Percentiles rank a stretch among this genome's conserved stretches.
Conservation (phyloP, 53 echinoderm and acorn worm genomes). For the Pentamera pediparva region DNA sequence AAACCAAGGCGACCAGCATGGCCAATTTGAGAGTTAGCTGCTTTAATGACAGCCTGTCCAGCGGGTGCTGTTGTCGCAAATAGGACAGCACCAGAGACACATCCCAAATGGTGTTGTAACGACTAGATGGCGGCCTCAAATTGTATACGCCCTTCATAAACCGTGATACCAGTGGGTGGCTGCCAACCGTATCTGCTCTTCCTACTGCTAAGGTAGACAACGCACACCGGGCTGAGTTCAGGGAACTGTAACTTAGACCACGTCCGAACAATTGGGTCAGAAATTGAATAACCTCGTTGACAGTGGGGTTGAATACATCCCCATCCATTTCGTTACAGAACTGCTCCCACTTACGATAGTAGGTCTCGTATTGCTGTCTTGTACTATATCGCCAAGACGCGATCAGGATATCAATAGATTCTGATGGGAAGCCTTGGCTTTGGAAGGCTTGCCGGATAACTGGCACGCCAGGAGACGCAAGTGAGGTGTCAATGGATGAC, state of each 20-base stretch:
- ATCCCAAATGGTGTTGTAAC: conserved; percentile 7
- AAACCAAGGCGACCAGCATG: conserved; percentile 13
- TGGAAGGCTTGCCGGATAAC: conserved; percentile 14
- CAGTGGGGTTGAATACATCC: conserved; percentile 31
- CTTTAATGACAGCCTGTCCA: neutral
- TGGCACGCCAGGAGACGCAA: conserved; percentile 32
- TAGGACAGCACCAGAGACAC: neutral
- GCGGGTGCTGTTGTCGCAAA: neutral
- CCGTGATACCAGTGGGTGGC: neutral
- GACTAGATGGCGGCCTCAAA: neutral
- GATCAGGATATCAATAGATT: conserved; percentile 38
- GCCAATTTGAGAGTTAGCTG: neutral
- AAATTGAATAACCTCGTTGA: neutral
- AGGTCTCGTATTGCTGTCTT: conserved; percentile 31
- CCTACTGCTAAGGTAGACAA: neutral
- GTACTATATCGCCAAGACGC: conserved; percentile 49
- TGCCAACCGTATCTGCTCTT: neutral
- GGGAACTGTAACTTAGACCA: neutral
- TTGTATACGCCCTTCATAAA: neutral
- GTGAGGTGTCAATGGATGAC: conserved; percentile 30
- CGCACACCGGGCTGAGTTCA: neutral
- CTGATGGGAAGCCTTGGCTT: neutral
- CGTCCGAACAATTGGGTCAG: neutral
- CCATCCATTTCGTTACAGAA: conserved; percentile 21
- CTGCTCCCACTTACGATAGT: conserved; percentile 25